Conservation (phyloP, 2,888 invertebrate genomes). For the Eristalis intricaria region DNA sequence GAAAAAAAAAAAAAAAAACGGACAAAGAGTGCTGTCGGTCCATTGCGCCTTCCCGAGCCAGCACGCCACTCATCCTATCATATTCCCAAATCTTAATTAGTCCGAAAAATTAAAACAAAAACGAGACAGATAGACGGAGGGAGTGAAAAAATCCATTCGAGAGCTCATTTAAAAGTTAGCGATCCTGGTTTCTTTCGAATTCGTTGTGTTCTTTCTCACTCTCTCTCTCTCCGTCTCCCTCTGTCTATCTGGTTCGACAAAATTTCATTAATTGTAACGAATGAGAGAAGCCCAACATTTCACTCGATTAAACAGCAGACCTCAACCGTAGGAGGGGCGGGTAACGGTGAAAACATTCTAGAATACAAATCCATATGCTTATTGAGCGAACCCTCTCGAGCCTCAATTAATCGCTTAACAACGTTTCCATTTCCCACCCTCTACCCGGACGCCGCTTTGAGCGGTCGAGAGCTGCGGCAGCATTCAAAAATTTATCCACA, state of each 20-base stretch:
- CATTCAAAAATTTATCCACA: slow-evolving; percentile 49
- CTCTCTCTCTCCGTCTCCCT: background rate
- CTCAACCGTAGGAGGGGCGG: background rate
- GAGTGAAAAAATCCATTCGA: slow-evolving; percentile 9
- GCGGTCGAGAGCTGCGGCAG: background rate
- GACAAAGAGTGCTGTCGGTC: background rate
- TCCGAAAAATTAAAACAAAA: slow-evolving; percentile 25
- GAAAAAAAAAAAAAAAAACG: slow-evolving; percentile 5
- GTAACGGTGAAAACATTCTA: background rate
- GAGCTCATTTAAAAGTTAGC: slow-evolving; percentile 33
- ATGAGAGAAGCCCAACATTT: slow-evolving; percentile 30
- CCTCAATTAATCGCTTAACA: slow-evolving; percentile 68
- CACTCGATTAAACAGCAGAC: slow-evolving; percentile 43
- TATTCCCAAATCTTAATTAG: slow-evolving; percentile 59
- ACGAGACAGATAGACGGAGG: slow-evolving; percentile 1
- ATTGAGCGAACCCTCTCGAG: slow-evolving; percentile 52
- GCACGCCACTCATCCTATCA: slow-evolving; percentile 30
- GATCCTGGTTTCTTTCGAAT: slow-evolving; percentile 4
- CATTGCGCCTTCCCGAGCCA: background rate
- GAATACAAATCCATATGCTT: slow-evolving; percentile 61
- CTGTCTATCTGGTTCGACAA: background rate
- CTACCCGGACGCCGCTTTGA: background rate
- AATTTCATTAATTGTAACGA: slow-evolving; percentile 54
- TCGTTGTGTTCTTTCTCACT: background rate
- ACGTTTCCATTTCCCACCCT: slow-evolving; percentile 62